Evolutionary conservation across 2,888 invertebrate species (phyloP).

Genomic region (Aspidiotus destructor): DNA sequence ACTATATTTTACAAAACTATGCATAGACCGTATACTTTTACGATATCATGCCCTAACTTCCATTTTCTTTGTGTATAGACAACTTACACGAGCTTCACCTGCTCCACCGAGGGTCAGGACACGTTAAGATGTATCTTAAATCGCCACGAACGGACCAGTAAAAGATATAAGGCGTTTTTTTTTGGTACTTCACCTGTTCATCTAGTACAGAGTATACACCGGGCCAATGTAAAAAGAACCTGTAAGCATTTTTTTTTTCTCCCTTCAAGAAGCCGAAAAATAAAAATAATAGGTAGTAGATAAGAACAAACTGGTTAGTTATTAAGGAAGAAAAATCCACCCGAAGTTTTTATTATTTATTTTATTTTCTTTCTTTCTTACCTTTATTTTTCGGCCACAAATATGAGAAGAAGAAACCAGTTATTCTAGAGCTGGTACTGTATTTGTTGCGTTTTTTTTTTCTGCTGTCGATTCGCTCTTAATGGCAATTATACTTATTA

Average conservation of each 20-base stretch:
- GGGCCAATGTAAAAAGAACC: too few relatives aligned
- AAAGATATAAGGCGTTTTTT: slow-evolving; percentile 11
- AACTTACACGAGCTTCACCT: slow-evolving; percentile 10
- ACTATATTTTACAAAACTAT: too few relatives aligned
- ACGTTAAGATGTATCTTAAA: slow-evolving; percentile 18
- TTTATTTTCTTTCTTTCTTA: neutral
- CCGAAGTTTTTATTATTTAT: slow-evolving; percentile 9
- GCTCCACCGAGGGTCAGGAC: slow-evolving; percentile 22
- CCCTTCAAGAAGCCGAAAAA: slow-evolving; percentile 9
- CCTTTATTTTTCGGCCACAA: neutral
- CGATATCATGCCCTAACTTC: too few relatives aligned
- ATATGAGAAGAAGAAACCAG: neutral
- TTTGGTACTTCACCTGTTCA: too few relatives aligned
- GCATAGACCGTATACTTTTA: too few relatives aligned
- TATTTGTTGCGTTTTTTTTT: neutral
- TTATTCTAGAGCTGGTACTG: neutral
- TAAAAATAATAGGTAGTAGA: slow-evolving; percentile 9
- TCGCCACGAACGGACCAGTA: slow-evolving; percentile 23
- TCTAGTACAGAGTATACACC: too few relatives aligned
- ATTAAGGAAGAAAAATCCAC: neutral
- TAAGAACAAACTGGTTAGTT: slow-evolving; percentile 10
- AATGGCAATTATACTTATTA: neutral
- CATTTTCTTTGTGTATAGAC: neutral
- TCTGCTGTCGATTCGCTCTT: neutral
- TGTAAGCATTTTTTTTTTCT: too few relatives aligned